Evolutionary conservation across 2,888 invertebrate genomes (phyloP), one percentile per base, ranked within the genome.

Genomic region (Dolichopus griseipennis): DNA sequence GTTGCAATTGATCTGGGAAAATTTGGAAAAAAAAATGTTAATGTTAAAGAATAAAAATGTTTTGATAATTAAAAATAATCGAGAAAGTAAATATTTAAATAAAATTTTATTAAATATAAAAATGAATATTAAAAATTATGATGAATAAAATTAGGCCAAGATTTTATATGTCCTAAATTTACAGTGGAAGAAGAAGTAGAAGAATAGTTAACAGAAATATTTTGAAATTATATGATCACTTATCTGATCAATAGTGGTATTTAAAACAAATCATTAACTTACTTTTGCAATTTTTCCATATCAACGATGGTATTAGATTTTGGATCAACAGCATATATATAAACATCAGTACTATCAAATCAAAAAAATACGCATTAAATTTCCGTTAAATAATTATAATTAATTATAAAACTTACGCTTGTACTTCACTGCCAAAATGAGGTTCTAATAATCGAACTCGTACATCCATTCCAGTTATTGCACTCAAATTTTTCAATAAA

Each of bases 321-420:
- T 1, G 90, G 91, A 81, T 93, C 92, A 22, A 94, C 89, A 2
- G 91, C 93, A 76, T 93, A 94, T 69, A 94, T 84, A 75, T 91
- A 93, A 82, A 93, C 86, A 75, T 93, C 92, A 33, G 93, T 93
- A 66, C 93, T 92, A 83, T 72, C 85, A 85, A 70, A 68, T 72
- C 71, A 71, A 65, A 22, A 37, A 37, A 62, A 41, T 20, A 4
- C 27, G 5, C 5, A 4, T 27, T 27, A 37, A n/a, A 66, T 3
- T 61, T 52, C 66, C 18, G 64, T 61, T 34, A 37, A 37, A 37
- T 37, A 37, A 10, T n/a, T 7, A 43, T 52, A 61, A 70, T 61
- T 33, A 52, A 62, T 62, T 27, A 61, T 8, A 1, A 10, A 20
- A 78, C 79, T 78, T 75, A 80, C 78, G 79, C 78, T 37, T 78